Evolutionary conservation across 2,888 invertebrate genomes (phyloP).

Genomic region (Tholera decimalis): DNA sequence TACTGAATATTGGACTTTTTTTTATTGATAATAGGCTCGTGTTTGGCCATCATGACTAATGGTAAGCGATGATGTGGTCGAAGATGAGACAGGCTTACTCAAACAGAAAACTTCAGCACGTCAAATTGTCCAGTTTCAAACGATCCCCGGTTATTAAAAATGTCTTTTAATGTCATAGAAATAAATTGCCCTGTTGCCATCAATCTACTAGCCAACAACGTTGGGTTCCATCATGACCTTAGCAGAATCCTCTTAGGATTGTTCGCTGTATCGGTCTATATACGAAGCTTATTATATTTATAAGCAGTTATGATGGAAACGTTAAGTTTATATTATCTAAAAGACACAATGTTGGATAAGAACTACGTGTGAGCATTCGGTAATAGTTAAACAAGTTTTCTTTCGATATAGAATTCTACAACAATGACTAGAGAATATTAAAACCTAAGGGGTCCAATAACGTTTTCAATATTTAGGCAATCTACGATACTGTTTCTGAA

Average conservation of each 20-base stretch:
- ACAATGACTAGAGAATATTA: neutral
- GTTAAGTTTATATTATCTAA: slow-evolving; percentile 23
- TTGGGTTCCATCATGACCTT: slow-evolving; percentile 46
- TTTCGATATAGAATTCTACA: neutral
- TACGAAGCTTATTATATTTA: slow-evolving; percentile 27
- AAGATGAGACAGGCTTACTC: no score
- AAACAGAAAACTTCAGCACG: no score
- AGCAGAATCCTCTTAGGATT: slow-evolving; percentile 38
- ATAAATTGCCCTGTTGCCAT: slow-evolving; percentile 28
- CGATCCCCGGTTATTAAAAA: neutral
- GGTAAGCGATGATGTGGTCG: no score
- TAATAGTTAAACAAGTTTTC: neutral
- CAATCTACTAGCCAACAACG: slow-evolving; percentile 34
- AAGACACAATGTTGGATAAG: slow-evolving; percentile 3
- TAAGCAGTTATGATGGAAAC: slow-evolving; percentile 35
- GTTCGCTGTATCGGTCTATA: slow-evolving; percentile 15
- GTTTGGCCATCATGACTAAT: no score
- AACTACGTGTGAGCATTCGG: no score
- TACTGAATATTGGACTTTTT: slow-evolving; percentile 3
- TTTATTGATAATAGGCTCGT: no score
- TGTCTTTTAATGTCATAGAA: slow-evolving; percentile 2
- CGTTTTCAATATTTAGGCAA: neutral
- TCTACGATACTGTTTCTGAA: neutral
- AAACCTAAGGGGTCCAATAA: neutral
- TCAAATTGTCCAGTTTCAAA: neutral